phyloP scores from a whole-genome alignment of 2,113 vertebrate species.

The Odocoileus hemionus region DNA sequence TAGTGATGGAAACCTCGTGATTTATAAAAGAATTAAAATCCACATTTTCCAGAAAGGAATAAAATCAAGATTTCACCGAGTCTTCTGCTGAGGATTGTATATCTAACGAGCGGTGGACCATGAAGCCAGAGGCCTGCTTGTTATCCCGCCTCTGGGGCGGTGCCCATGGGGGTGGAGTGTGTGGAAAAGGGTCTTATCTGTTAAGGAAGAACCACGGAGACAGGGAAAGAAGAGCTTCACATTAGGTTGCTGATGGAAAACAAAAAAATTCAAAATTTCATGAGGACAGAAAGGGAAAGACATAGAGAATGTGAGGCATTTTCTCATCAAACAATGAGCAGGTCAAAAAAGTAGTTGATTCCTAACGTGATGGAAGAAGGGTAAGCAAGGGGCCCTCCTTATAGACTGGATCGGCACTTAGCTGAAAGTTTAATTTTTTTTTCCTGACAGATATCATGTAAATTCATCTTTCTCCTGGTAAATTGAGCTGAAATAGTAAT shows the following conservation, averaged over 20 bases:
- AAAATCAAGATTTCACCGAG: fast-evolving
- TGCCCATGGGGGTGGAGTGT: background rate
- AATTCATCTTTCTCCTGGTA: slow-evolving; percentile 47
- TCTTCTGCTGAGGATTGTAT: fast-evolving
- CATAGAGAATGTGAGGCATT: background rate
- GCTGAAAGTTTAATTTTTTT: background rate
- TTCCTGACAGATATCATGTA: slow-evolving; percentile 54
- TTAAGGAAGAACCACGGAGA: background rate
- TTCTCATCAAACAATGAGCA: background rate
- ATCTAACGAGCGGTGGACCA: fast-evolving
- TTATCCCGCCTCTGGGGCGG: fast-evolving
- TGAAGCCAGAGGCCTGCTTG: too few relatives aligned
- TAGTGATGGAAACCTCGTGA: background rate
- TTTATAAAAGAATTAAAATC: background rate
- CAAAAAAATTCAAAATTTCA: background rate
- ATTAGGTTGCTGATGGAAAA: background rate
- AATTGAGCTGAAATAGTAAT: slow-evolving; percentile 49
- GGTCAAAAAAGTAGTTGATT: background rate
- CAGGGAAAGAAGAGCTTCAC: background rate
- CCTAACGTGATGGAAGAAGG: background rate
- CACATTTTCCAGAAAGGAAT: background rate
- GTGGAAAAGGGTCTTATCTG: background rate
- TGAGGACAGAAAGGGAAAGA: background rate
- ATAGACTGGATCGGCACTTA: background rate
- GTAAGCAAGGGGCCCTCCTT: background rate